Base-by-base conservation (phyloP, 1,140 invertebrate genomes). In the Drosophila baimaii region DNA sequence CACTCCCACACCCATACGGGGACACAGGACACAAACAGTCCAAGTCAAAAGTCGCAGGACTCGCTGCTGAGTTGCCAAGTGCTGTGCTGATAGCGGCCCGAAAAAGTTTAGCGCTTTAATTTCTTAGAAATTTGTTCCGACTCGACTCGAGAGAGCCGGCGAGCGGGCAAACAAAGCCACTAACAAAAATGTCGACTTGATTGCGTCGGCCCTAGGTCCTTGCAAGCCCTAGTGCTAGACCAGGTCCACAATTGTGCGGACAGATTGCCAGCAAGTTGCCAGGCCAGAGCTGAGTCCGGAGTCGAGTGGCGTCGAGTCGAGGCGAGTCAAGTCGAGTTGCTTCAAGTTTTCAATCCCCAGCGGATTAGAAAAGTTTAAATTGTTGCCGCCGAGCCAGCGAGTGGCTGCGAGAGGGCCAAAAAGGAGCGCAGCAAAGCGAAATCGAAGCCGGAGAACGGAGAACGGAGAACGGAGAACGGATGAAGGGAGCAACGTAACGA, bases 311-410 rank as follows among this genome's bases (percentile, higher is more conserved):
- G 84, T 89, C 29, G 27, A 31, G 27, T 51, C 49, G 49, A 51
- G 27, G 8, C 49, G 49, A 52, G 49, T 52, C 49, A 52, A 52
- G 68, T 57, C 62, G 78, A 78, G 74, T 82, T 84, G 62, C 85
- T 72, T 78, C 73, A 89, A 89, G 84, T 89, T 89, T 89, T 63
- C 83, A 85, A 85, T 83, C 85, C 83, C 81, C 86, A 90, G 85
- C 88, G 88, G 88, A 90, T 90, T 90, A 90, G 83, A 77, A 90
- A 90, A 90, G 79, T 90, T 90, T 90, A 90, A 90, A 90, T 88
- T 90, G 89, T 90, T 88, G 88, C 88, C 75, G 71, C 75, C 80
- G 65, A 86, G 80, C 68, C 55, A 73, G 47, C 54, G 33, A 69
- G 21, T 21, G 65, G 25, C 44, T 55, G 17, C 41, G 39, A 49